Percentiles rank a stretch among this genome's conserved stretches.
Conservation (phyloP, 2,113 vertebrate species). For the Azemiops feae region DNA sequence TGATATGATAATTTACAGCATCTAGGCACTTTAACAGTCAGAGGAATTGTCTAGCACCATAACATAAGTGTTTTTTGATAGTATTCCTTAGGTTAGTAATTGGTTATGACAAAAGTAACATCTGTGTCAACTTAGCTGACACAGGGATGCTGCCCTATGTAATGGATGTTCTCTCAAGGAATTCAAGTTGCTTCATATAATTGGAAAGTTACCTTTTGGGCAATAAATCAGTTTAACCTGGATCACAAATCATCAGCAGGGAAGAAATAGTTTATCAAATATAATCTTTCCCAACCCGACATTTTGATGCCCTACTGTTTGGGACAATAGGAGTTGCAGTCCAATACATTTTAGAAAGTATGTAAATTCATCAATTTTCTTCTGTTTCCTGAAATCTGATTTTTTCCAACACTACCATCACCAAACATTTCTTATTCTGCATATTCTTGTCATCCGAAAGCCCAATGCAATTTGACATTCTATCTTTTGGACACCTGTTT, state of each 20-base stretch:
- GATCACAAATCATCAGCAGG: neutral
- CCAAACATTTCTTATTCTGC: neutral
- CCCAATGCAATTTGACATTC: neutral
- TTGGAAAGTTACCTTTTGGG: neutral
- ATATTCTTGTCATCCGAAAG: neutral
- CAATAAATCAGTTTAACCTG: conserved; percentile 1
- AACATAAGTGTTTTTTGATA: neutral
- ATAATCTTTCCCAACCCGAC: neutral
- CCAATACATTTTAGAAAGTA: neutral
- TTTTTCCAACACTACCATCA: neutral
- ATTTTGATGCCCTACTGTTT: neutral
- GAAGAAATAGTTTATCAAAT: neutral
- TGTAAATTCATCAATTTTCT: neutral
- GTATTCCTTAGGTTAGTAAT: neutral
- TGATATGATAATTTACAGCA: neutral
- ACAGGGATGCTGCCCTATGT: neutral
- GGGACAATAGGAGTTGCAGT: neutral
- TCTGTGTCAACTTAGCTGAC: neutral
- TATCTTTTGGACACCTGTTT: neutral
- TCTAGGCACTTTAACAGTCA: neutral
- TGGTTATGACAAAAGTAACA: neutral
- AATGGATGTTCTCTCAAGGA: neutral
- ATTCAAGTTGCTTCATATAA: neutral
- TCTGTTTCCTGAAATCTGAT: neutral
- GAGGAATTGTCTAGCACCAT: neutral